phyloP scores from a whole-genome alignment of 35 echinoderm and acorn worm species.

The Patiria miniata region DNA sequence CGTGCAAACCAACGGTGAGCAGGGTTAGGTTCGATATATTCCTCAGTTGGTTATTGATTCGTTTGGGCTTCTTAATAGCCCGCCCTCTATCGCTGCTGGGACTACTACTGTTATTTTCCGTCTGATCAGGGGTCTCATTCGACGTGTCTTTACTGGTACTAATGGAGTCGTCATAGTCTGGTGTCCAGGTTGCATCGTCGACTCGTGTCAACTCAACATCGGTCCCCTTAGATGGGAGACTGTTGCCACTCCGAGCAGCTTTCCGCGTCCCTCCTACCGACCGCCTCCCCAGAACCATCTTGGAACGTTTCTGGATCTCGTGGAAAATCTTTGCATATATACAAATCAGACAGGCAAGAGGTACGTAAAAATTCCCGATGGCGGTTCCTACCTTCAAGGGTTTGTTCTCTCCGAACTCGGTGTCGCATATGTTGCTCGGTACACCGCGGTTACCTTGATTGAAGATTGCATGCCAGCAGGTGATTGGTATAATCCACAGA shows the following conservation, averaged over 20 bases:
- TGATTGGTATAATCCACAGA: conserved; percentile 78
- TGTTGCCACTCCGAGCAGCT: neutral
- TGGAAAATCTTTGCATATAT: conserved; percentile 88
- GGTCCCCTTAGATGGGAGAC: conserved; percentile 19
- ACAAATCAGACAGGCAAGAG: conserved; percentile 73
- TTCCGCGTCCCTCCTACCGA: conserved; percentile 47
- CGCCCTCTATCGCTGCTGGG: conserved; percentile 10
- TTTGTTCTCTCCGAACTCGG: conserved; percentile 73
- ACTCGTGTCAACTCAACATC: conserved; percentile 33
- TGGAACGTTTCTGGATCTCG: conserved; percentile 76
- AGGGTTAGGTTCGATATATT: conserved; percentile 87
- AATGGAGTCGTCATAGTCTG: conserved; percentile 68
- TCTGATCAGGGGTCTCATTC: conserved; percentile 56
- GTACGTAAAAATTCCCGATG: conserved; percentile 93
- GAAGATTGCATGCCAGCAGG: conserved; percentile 75
- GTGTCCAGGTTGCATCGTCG: conserved; percentile 50
- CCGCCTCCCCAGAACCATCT: conserved; percentile 78
- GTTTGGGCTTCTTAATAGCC: conserved; percentile 33
- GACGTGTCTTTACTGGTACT: conserved; percentile 86
- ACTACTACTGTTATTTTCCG: conserved; percentile 41
- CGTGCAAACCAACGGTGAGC: conserved; percentile 74
- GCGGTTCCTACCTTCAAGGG: conserved; percentile 90
- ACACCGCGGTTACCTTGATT: conserved; percentile 52
- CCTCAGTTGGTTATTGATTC: conserved; percentile 72
- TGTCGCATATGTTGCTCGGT: conserved; percentile 65